Base-by-base conservation (phyloP, 1,140 invertebrate genomes). In the Panulirus ornatus region DNA sequence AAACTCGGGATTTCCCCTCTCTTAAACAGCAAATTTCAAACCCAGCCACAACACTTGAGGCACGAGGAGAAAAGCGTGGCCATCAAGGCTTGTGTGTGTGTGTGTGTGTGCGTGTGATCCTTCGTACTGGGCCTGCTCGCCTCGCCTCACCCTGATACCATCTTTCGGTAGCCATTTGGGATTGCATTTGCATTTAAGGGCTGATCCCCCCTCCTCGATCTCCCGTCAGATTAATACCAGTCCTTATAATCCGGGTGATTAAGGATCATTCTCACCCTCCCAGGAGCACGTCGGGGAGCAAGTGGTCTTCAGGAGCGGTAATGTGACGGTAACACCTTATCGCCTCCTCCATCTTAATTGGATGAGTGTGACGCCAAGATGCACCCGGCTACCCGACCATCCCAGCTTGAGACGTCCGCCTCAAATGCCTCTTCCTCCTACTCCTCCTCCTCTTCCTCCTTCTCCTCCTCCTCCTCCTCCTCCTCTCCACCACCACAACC, bases 181-280 rank as follows among this genome's bases (percentile, higher is more conserved):
- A 66, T 66, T 66, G 58, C 58, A 66, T 66, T 66, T 66, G 58
- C 58, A 66, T 66, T 66, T 66, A 66, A n/a, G 58, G 58, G 27
- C 58, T 66, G 27, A 66, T 66, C 58, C 58, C 58, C 27, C 5
- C 58, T 27, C 58, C 27, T 5, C 27, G 16, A 66, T 66, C 58
- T 66, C 6, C 27, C 30, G 6, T 27, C 58, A 30, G 58, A 66
- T 66, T 66, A 66, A 66, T 66, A 66, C n/a, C 22, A 30, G 27
- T 27, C n/a, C 30, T 11, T 66, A 66, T 66, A 66, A 66, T 66
- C 58, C 11, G 2, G 16, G n/a, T 66, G 58, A 66, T 66, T 66
- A 66, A 30, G 58, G 58, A 66, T 66, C 27, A 66, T 66, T 66
- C 27, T 66, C n/a, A 27, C 58, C 58, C 58, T 30, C 27, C 30